Evolutionary conservation across 2,797 vertebrate species (phyloP), one percentile per base, ranked within the genome.

Genomic region (Poliocrania exsul): DNA sequence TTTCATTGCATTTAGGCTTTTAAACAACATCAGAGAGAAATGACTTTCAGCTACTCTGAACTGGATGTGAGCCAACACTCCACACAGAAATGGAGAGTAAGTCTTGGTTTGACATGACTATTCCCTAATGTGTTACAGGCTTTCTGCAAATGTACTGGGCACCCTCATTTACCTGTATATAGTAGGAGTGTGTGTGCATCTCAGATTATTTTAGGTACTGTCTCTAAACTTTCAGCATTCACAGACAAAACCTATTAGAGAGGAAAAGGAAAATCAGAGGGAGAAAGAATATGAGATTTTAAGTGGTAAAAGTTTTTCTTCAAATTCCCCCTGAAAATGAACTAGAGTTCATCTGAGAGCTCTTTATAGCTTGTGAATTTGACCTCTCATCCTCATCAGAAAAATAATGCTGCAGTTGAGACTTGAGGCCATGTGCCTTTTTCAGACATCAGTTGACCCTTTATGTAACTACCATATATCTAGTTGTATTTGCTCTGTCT

Each of bases 1-100:
- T 96, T 92, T 86, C 85, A 75, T 91, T 96, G 84, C 90, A 66
- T 84, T 95, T 91, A 85, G 81, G 73, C 90, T 96, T 95, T 96
- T 88, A 94, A 96, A 94, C 78, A 91, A 33, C 81, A 84, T 88
- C 82, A 90, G 85, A 95, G 57, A 91, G 49, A 92, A 95, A 86
- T 86, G 29, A 86, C 72, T 94, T 95, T 92, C 62, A 78, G 86
- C 58, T 77, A 12, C 72, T 93, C 62, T 91, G 67, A 93, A 57
- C 69, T 82, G 92, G 71, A 82, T 92, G 49, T 71, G 67, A 87
- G 73, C 70, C 83, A 95, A 67, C 3, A 11, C 33, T 78, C 37
- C 54, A 64, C 42, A 26, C 35, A 88, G 82, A 80, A 95, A 79
- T 42, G n/a, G 37, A 73, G 54, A 56, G 31, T 88, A 86, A 62